A percentile compares a stretch with the other conserved stretches of the same genome.
Evolutionary conservation across 1,140 invertebrate genomes (phyloP).

Genomic region (Arctopsyche grandis): DNA sequence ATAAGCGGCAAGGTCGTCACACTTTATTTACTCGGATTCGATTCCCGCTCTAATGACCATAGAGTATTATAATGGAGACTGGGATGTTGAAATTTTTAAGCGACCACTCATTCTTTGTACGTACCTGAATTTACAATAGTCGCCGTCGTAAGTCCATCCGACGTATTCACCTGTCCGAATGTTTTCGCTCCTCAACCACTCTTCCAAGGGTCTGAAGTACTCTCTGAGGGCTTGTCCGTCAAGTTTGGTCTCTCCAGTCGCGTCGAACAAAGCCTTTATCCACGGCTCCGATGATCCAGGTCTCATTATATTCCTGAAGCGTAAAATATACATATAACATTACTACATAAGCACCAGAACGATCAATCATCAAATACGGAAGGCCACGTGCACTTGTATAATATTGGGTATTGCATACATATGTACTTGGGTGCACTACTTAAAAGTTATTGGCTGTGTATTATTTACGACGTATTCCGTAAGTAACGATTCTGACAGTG

Average conservation of each 20-base stretch:
- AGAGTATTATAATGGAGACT: not conserved
- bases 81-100: not conserved
- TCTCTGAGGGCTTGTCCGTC: slow-evolving; percentile 87
- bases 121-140: slow-evolving; percentile 81
- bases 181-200: slow-evolving; percentile 88
- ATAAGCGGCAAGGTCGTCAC: slow-evolving; percentile 6
- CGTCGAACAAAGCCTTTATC: slow-evolving; percentile 82
- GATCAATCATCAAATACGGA: not conserved
- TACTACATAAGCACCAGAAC: not conserved
- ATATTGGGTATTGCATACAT: not conserved
- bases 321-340: not conserved
- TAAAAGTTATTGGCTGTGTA: too few species aligned
- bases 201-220: slow-evolving; percentile 91
- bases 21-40: slow-evolving; percentile 20
- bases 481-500: too few species aligned
- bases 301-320: slow-evolving; percentile 82
- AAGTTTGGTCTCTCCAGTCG: slow-evolving; percentile 81
- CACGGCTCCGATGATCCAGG: slow-evolving; percentile 87
- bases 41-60: slow-evolving; percentile 20
- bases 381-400: not conserved
- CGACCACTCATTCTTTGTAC: not conserved
- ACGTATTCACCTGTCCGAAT: slow-evolving; percentile 80
- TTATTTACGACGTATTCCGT: too few species aligned
- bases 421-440: too few species aligned
- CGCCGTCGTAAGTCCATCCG: slow-evolving; percentile 87